Conservation (phyloP, 1,140 invertebrate genomes). For the Penaeus chinensis region DNA sequence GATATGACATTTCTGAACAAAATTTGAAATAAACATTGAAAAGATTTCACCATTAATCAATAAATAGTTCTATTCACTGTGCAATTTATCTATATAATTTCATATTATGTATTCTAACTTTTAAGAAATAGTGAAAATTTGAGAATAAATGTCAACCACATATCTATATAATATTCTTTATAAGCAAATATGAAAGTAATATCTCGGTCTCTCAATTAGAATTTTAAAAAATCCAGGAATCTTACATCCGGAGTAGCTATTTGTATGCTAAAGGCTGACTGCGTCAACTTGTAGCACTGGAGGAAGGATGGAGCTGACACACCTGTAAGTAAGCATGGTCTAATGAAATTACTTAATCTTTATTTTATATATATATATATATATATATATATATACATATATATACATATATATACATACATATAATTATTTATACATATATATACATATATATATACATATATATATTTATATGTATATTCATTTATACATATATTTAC, state of each 20-base stretch:
- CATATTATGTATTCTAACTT: too few relatives aligned
- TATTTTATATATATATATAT: neutral
- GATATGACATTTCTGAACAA: too few relatives aligned
- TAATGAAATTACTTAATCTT: neutral
- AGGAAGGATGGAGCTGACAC: slow-evolving; percentile 53
- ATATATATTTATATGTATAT: neutral
- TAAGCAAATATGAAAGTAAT: too few relatives aligned
- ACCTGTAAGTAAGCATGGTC: slow-evolving; percentile 29
- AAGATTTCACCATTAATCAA: too few relatives aligned
- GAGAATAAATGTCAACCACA: too few relatives aligned
- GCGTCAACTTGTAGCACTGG: slow-evolving; percentile 52
- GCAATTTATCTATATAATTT: too few relatives aligned
- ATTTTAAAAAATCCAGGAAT: neutral
- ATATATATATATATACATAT: slow-evolving; percentile 23
- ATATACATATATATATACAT: slow-evolving; percentile 10
- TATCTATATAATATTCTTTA: too few relatives aligned
- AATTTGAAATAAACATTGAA: too few relatives aligned
- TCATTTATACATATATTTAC: too few relatives aligned
- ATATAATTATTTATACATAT: slow-evolving; percentile 16
- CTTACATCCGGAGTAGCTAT: slow-evolving; percentile 49
- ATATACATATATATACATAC: slow-evolving; percentile 24
- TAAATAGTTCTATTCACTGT: too few relatives aligned
- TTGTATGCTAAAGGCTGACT: slow-evolving; percentile 52
- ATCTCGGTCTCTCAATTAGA: too few relatives aligned
- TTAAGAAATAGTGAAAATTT: too few relatives aligned